These are phyloP conservation scores for Archaeoteleia sp. DNA, from an alignment of 2,888 invertebrate genomes.

Conservation along the genomic window DNA sequence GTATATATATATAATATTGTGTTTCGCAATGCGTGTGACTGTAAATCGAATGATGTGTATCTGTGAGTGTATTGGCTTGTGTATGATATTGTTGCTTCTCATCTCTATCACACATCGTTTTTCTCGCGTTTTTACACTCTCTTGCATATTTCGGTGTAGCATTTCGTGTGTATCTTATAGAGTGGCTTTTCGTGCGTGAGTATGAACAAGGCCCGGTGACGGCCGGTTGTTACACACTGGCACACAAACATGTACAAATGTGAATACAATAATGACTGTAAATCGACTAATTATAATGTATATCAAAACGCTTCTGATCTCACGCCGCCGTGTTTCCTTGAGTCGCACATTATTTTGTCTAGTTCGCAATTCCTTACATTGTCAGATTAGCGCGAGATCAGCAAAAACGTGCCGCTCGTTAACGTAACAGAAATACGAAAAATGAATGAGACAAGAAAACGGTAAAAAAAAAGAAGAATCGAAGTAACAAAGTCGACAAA, in stretches of 20 bases:
- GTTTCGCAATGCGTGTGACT: conserved; percentile 67
- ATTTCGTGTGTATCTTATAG: conserved; percentile 64
- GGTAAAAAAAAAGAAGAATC: conserved; percentile 42
- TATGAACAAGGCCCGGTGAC: conserved; percentile 64
- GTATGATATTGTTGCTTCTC: conserved; percentile 70
- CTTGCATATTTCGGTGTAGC: conserved; percentile 61
- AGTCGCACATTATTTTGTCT: conserved; percentile 26
- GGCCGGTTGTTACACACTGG: conserved; percentile 67
- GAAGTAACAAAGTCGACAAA: conserved; percentile 44
- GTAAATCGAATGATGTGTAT: conserved; percentile 63
- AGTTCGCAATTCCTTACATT: conserved; percentile 22
- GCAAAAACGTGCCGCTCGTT: conserved; percentile 58
- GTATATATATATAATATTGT: conserved; percentile 75
- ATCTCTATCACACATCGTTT: conserved; percentile 52
- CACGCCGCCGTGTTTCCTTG: conserved; percentile 40
- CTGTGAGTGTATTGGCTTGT: conserved; percentile 63
- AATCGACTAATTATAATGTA: conserved; percentile 53
- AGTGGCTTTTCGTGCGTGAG: conserved; percentile 64
- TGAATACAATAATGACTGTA: conserved; percentile 64
- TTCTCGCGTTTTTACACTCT: conserved; percentile 54
- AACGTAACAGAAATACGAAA: conserved; percentile 38
- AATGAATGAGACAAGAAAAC: conserved; percentile 28
- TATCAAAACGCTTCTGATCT: conserved; percentile 54
- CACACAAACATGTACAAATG: conserved; percentile 67
- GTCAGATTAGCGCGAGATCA: conserved; percentile 47